phyloP scores from a whole-genome alignment of 2,797 vertebrate species.

The Avahi laniger region DNA sequence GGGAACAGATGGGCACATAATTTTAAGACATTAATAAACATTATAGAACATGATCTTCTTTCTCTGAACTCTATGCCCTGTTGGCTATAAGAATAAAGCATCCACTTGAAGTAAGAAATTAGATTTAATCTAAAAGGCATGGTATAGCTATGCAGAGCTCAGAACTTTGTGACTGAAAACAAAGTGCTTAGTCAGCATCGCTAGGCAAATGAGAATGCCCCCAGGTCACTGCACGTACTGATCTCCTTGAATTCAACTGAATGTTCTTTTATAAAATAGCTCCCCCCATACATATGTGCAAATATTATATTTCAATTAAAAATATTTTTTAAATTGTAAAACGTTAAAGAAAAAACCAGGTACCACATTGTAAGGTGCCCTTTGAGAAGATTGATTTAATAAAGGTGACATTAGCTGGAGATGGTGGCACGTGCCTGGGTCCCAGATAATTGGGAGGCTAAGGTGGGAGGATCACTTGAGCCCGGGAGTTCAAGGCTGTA shows the following conservation, averaged over 20 bases:
- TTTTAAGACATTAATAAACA: slow-evolving; percentile 63
- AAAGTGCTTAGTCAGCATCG: background rate
- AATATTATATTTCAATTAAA: background rate
- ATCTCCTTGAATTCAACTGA: background rate
- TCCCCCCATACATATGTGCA: background rate
- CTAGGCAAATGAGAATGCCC: background rate
- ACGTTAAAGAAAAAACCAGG: background rate
- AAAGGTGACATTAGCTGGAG: background rate
- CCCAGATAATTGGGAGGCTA: no score
- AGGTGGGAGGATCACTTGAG: background rate
- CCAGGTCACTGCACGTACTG: background rate
- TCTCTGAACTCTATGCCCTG: slow-evolving; percentile 30
- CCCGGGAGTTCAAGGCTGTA: background rate
- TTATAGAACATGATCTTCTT: slow-evolving; percentile 59
- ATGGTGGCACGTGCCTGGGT: background rate
- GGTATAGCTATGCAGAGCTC: background rate
- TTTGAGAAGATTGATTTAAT: background rate
- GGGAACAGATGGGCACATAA: slow-evolving; percentile 52
- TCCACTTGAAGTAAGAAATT: slow-evolving; percentile 48
- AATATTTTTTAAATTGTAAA: background rate
- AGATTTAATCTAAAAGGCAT: slow-evolving; percentile 64
- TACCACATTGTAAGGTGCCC: background rate
- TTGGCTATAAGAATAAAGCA: slow-evolving; percentile 64
- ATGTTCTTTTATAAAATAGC: background rate
- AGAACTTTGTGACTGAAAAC: background rate